These are phyloP conservation scores for Vidua chalybeata DNA, from an alignment of 2,113 vertebrate species.

Conservation along the genomic window DNA sequence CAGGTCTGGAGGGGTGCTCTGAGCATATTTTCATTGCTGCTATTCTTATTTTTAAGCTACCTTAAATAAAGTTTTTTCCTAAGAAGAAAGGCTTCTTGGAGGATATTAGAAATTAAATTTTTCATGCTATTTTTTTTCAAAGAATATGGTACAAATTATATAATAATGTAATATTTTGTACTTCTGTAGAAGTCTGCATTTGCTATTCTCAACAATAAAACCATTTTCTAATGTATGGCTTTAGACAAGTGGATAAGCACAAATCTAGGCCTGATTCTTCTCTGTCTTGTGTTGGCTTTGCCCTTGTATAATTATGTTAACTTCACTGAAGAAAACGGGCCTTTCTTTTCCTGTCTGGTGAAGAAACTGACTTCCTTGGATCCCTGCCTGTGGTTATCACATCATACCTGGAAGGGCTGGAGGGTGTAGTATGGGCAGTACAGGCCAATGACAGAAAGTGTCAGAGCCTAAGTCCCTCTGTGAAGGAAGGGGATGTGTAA, in stretches of 20 bases:
- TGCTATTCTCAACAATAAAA: background rate
- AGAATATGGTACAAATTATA: background rate
- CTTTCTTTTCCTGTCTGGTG: background rate
- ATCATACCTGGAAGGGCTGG: background rate
- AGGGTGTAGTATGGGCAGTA: fast-evolving
- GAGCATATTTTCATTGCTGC: background rate
- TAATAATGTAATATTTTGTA: background rate
- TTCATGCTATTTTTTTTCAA: background rate
- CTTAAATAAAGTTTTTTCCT: background rate
- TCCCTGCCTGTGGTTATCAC: background rate
- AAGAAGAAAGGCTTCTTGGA: background rate
- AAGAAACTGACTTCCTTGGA: background rate
- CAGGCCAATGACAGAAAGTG: background rate
- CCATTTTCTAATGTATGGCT: background rate
- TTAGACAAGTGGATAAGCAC: background rate
- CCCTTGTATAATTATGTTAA: background rate
- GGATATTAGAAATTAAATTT: background rate
- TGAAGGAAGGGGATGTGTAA: background rate
- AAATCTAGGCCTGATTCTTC: background rate
- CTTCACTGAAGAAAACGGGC: background rate
- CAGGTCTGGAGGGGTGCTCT: background rate
- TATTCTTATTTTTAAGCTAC: background rate
- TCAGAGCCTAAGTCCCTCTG: fast-evolving
- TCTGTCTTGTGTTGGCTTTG: background rate
- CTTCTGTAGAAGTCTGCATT: background rate